Conservation (phyloP, 2,113 vertebrate genomes). For the Corythaeola cristata region DNA sequence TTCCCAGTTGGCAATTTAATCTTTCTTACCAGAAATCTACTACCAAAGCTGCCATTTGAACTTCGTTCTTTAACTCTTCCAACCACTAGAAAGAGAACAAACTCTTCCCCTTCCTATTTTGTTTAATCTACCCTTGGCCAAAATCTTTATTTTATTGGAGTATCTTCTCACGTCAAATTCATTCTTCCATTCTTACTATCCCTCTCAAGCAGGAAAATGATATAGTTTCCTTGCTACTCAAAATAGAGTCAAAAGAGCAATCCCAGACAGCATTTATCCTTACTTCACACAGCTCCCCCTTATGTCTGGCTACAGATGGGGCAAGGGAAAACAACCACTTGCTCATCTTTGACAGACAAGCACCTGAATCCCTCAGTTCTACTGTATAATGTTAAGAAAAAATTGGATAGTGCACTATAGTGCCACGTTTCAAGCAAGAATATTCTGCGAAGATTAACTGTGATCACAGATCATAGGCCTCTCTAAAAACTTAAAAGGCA, state of each 20-base stretch:
- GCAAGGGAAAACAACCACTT: background rate
- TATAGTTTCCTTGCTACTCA: background rate
- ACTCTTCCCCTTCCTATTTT: background rate
- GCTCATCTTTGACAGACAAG: background rate
- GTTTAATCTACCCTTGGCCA: background rate
- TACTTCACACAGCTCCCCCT: conserved; percentile 30
- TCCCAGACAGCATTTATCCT: background rate
- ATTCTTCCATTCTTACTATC: background rate
- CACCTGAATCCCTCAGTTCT: background rate
- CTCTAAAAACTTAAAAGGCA: background rate
- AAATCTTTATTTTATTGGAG: background rate
- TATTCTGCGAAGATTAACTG: background rate
- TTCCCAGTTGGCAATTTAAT: background rate
- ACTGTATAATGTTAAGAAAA: fast-evolving
- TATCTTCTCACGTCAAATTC: background rate
- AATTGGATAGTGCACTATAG: background rate
- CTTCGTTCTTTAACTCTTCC: background rate
- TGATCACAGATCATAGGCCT: background rate
- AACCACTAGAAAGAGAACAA: background rate
- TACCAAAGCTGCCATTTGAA: background rate
- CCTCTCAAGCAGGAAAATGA: background rate
- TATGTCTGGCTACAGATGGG: background rate
- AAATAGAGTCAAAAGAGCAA: background rate
- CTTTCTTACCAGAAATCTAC: background rate
- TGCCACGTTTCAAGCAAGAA: background rate